A percentile compares a stretch with the other conserved stretches of the same genome.
Conservation (phyloP, 2,888 invertebrate species). For the Belgica antarctica region DNA sequence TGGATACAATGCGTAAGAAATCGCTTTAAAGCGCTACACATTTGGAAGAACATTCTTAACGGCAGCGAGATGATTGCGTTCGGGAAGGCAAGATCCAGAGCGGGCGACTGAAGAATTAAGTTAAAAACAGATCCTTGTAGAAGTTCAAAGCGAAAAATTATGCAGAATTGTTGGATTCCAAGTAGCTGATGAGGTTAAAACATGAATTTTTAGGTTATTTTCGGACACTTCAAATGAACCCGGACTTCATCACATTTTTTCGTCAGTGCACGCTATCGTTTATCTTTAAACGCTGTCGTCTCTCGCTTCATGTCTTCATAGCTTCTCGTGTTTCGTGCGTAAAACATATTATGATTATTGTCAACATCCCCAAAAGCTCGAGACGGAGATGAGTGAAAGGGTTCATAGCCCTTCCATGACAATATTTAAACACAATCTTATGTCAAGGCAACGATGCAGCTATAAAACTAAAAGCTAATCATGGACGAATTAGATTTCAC, state of each 20-base stretch:
- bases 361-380: neutral
- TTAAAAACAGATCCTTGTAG: too few species aligned
- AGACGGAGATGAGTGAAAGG: neutral
- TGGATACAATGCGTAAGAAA: conserved; percentile 38
- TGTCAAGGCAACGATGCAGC: neutral
- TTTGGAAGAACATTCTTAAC: neutral
- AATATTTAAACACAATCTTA: neutral
- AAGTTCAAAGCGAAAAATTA: too few species aligned
- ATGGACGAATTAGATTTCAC: neutral
- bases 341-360: conserved; percentile 25
- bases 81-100: too few species aligned
- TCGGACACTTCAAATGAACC: too few species aligned
- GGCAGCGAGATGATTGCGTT: too few species aligned
- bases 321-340: neutral
- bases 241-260: too few species aligned
- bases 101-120: too few species aligned
- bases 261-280: too few species aligned
- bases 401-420: neutral
- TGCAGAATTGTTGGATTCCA: too few species aligned
- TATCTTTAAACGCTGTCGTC: too few species aligned
- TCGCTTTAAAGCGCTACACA: neutral
- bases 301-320: neutral
- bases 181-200: too few species aligned
- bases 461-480: conserved; percentile 43
- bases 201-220: too few species aligned